These are phyloP conservation scores for Caenorhabditis sp. DNA, from an alignment of 2,888 invertebrate genomes.

Conservation along the genomic window DNA sequence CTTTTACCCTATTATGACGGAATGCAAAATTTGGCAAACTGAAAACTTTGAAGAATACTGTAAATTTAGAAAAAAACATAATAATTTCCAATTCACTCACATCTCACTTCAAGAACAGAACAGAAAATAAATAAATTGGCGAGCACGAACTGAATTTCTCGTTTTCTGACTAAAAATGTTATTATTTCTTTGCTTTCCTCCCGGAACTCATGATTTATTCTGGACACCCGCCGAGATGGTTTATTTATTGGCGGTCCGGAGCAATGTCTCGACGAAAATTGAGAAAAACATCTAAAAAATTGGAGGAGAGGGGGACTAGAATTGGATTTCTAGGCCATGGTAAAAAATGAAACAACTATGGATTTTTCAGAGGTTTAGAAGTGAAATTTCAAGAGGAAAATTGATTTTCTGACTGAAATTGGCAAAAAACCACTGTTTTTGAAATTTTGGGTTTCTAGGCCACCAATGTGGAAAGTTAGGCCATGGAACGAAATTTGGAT, in stretches of 20 bases:
- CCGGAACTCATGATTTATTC: conserved; percentile 2
- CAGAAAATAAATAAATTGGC: no score
- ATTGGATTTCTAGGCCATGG: no score
- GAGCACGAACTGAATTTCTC: not conserved
- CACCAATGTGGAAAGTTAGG: not conserved
- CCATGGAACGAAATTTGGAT: not conserved
- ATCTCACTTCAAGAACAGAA: no score
- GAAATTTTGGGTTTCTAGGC: not conserved
- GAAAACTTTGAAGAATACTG: no score
- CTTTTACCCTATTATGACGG: no score
- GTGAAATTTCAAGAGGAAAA: no score
- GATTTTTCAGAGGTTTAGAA: not conserved
- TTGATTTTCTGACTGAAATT: not conserved
- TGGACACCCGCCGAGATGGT: not conserved
- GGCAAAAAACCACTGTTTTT: not conserved
- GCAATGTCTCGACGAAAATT: not conserved
- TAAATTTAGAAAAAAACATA: no score
- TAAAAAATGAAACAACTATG: not conserved
- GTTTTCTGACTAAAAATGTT: not conserved
- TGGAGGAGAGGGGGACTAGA: not conserved
- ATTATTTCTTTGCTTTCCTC: no score
- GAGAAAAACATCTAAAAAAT: not conserved
- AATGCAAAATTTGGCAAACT: no score
- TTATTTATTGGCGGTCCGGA: conserved; percentile 1
- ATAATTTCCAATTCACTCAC: no score